Evolutionary conservation across 2,888 invertebrate genomes (phyloP).

Genomic region (Erebia palarica): DNA sequence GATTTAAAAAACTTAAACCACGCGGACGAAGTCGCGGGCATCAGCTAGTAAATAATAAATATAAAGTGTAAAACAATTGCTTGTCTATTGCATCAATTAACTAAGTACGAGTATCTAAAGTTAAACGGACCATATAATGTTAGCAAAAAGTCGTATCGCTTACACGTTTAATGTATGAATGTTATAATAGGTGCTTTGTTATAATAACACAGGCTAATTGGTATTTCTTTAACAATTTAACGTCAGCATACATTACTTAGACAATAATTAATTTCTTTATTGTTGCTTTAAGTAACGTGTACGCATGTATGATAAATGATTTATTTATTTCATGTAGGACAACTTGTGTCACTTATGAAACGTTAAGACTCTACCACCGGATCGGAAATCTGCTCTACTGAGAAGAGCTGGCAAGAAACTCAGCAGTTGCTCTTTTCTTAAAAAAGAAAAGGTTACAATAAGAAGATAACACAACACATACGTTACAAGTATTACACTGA

Average conservation of each 20-base stretch:
- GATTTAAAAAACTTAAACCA: too few relatives aligned
- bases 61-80: conserved; percentile 18
- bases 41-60: not conserved
- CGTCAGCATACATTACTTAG: conserved; percentile 42
- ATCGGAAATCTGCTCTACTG: too few relatives aligned
- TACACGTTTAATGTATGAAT: conserved; percentile 48
- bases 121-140: conserved; percentile 64
- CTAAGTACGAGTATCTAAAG: conserved; percentile 40
- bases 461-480: too few relatives aligned
- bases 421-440: too few relatives aligned
- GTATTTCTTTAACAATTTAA: conserved; percentile 53
- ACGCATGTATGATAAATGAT: not conserved
- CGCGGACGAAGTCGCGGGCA: too few relatives aligned
- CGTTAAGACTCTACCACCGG: too few relatives aligned
- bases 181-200: conserved; percentile 26
- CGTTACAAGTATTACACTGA: too few relatives aligned
- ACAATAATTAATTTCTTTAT: conserved; percentile 10
- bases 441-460: too few relatives aligned
- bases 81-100: conserved; percentile 37
- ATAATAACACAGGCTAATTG: conserved; percentile 21
- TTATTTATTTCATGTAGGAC: too few relatives aligned
- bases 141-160: conserved; percentile 52
- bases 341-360: too few relatives aligned
- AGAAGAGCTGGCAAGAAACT: too few relatives aligned
- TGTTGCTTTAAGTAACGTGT: not conserved